phyloP scores from a whole-genome alignment of 2,797 vertebrate species.

The Selene dorsalis region DNA sequence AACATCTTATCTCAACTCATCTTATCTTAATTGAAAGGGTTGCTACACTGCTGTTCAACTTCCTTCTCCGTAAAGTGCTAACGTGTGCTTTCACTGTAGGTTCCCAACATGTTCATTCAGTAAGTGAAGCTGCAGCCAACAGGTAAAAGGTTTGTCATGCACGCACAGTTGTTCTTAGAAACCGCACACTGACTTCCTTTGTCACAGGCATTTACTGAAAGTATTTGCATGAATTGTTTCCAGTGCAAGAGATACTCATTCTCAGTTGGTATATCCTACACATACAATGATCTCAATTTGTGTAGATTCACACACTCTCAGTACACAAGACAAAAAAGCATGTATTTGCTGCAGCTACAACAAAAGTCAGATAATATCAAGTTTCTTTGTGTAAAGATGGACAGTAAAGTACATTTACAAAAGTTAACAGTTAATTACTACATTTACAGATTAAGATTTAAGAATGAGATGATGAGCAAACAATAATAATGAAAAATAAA shows the following conservation, averaged over 20 bases:
- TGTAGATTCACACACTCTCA: slow-evolving; percentile 8
- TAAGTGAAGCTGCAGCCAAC: neutral
- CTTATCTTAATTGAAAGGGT: no score
- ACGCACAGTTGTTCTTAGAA: slow-evolving; percentile 37
- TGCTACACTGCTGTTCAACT: no score
- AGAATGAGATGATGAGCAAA: neutral
- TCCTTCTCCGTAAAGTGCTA: no score
- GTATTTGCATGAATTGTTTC: slow-evolving; percentile 22
- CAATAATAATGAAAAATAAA: neutral
- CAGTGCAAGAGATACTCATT: neutral
- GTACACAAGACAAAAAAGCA: neutral
- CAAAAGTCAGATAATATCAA: neutral
- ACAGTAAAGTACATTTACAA: neutral
- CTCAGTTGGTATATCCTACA: neutral
- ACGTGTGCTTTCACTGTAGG: no score
- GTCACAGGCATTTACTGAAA: slow-evolving; percentile 48
- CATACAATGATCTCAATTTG: no score
- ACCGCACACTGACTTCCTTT: slow-evolving; percentile 57
- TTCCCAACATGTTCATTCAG: neutral
- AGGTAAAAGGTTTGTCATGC: slow-evolving; percentile 1
- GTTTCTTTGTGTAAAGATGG: neutral
- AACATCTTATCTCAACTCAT: no score
- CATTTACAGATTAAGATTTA: neutral
- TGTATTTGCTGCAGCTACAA: neutral
- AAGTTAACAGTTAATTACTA: neutral